phyloP scores from a whole-genome alignment of 1,140 invertebrate genomes.

The Drosophila grimshawi region DNA sequence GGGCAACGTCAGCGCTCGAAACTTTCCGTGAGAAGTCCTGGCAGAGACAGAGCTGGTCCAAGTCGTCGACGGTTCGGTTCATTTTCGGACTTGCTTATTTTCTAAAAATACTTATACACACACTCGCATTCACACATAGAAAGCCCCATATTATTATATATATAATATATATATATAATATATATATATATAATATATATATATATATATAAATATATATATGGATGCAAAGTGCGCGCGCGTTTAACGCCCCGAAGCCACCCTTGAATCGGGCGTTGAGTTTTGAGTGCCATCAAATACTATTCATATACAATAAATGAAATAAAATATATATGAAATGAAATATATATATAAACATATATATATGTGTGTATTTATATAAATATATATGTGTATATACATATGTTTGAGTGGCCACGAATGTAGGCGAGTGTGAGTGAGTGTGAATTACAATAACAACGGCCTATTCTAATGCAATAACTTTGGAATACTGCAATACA shows the following conservation, averaged over 20 bases:
- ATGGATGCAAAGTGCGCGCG: constrained; percentile 72
- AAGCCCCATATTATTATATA: constrained; percentile 75
- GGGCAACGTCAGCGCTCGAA: constrained; percentile 29
- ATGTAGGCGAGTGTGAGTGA: constrained; percentile 41
- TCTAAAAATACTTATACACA: constrained; percentile 70
- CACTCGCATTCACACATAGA: constrained; percentile 58
- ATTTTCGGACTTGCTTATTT: constrained; percentile 82
- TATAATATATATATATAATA: constrained; percentile 73
- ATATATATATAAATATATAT: constrained; percentile 72
- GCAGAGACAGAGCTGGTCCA: constrained; percentile 75
- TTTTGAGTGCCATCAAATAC: constrained; percentile 74
- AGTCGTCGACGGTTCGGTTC: constrained; percentile 82
- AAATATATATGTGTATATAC: constrained; percentile 37
- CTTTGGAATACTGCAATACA: constrained; percentile 20
- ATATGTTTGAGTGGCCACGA: constrained; percentile 3
- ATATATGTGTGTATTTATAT: constrained; percentile 41
- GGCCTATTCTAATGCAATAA: constrained; percentile 59
- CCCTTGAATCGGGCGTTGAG: constrained; percentile 36
- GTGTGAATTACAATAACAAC: constrained; percentile 40
- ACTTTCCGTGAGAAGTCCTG: constrained; percentile 46
- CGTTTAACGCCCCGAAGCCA: constrained; percentile 63
- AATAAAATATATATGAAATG: constrained; percentile 64
- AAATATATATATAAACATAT: constrained; percentile 37
- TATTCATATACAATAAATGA: constrained; percentile 79
- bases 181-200: constrained; percentile 52